Evolutionary conservation across 2,797 vertebrate species (phyloP).

Genomic region (Amblyraja radiata): DNA sequence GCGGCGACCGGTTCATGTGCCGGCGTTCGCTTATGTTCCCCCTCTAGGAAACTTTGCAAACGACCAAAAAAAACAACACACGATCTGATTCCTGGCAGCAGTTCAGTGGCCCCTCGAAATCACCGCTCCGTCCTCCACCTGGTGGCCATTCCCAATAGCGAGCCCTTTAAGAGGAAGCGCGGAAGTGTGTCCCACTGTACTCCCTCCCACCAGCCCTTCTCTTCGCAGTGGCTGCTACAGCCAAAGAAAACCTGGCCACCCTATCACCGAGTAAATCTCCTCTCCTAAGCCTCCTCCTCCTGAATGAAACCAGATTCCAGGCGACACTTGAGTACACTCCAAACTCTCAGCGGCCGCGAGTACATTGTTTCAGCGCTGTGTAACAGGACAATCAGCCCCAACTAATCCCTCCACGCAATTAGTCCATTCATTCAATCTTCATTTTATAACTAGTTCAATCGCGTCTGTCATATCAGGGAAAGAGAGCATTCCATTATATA

Average conservation of each 20-base stretch:
- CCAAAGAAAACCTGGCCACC: slow-evolving; percentile 57
- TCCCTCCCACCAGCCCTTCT: neutral
- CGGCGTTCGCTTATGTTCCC: neutral
- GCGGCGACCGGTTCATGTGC: neutral
- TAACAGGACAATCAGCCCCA: neutral
- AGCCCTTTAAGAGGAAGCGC: slow-evolving; percentile 58
- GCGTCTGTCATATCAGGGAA: slow-evolving; percentile 59
- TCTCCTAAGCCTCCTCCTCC: slow-evolving; percentile 46
- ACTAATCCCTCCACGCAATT: slow-evolving; percentile 52
- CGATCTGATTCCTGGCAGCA: slow-evolving; percentile 46
- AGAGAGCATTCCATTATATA: neutral
- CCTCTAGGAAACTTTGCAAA: neutral
- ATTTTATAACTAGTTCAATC: slow-evolving; percentile 59
- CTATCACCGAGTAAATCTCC: slow-evolving; percentile 60
- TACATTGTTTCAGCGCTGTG: slow-evolving; percentile 8
- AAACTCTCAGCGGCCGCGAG: slow-evolving; percentile 56
- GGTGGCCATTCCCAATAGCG: slow-evolving; percentile 59
- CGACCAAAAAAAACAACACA: slow-evolving; percentile 8
- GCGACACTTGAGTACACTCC: slow-evolving; percentile 47
- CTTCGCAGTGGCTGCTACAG: slow-evolving; percentile 47
- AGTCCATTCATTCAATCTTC: slow-evolving; percentile 57
- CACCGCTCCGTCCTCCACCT: slow-evolving; percentile 50
- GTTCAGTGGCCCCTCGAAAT: slow-evolving; percentile 50
- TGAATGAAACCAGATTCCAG: slow-evolving; percentile 45
- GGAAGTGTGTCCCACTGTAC: slow-evolving; percentile 43